Base-by-base conservation (phyloP, 2,797 vertebrate genomes). In the Mionectes olivaceus region DNA sequence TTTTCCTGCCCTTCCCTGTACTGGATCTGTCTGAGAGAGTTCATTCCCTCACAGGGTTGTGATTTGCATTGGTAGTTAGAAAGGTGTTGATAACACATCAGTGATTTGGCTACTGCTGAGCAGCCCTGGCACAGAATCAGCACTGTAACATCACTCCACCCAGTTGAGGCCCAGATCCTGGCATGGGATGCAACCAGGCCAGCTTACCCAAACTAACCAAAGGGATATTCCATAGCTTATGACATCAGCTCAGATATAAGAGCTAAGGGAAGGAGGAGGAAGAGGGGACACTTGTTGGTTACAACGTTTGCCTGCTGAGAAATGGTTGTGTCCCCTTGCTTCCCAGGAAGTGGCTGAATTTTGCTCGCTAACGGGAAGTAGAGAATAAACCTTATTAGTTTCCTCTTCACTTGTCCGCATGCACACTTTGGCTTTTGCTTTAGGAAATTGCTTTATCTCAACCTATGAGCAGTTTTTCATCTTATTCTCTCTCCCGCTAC, bases 1-100 rank as follows among this genome's bases (percentile, higher is more conserved):
- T 7, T 56, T 81, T 81, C 37, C 10, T 55, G 2, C 1, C 1
- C 3, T 5, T 4, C 3, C 4, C 13, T 41, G 19, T 21, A 61
- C 10, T 22, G 19, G 37, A 37, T 61, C 59, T 41, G 27, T 6
- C 27, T 30, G 37, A 41, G 27, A 21, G 27, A 19, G 37, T 30
- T 61, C 37, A 41, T 41, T 61, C 12, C 27, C 37, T 30, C 27
- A 21, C 27, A 61, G 57, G 39, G 17, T 28, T 28, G 25, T 28
- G 19, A 28, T 41, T 60, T 30, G 37, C 27, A 14, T 14, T 30
- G 27, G 19, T 61, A 21, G 59, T 7, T 61, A 61, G 59, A 39
- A 28, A 41, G 27, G 37, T 61, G 59, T 30, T 41, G 37, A 61
- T 21, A 59, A 37, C 24, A 39, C 25, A 39, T 8, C 27, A 41